Evolutionary conservation across 2,113 vertebrate species (phyloP).

Genomic region (Corvus moneduloides): DNA sequence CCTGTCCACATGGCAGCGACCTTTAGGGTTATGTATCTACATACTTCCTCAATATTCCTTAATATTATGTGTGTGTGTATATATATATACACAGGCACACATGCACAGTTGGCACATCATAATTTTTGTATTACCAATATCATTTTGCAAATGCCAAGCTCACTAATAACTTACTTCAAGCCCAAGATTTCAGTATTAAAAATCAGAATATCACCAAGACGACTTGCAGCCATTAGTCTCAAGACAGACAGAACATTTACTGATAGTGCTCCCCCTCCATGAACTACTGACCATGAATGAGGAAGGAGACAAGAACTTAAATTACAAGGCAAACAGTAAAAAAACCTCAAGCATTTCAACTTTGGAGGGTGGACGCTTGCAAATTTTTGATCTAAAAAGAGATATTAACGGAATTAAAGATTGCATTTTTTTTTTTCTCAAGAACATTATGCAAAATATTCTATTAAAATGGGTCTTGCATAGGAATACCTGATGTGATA

Average conservation of each 20-base stretch:
- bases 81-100: not conserved
- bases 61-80: rapidly evolving
- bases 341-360: not conserved
- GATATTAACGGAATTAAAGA: not conserved
- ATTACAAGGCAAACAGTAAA: not conserved
- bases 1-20: not conserved
- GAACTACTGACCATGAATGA: not conserved
- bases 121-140: not conserved
- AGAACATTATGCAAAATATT: not conserved
- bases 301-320: not conserved
- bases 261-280: not conserved
- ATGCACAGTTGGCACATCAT: rapidly evolving
- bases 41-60: not conserved
- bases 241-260: not conserved
- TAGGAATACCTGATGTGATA: not conserved
- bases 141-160: not conserved
- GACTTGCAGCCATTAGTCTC: not conserved
- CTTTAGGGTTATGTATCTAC: not conserved
- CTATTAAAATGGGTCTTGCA: not conserved
- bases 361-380: not conserved
- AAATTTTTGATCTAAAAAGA: not conserved
- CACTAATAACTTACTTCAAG: not conserved
- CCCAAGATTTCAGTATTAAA: not conserved
- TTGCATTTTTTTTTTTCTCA: not conserved
- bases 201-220: not conserved